A percentile compares a stretch with the other conserved stretches of the same genome.
Evolutionary conservation across 1,140 invertebrate genomes (phyloP).

Genomic region (Maniola jurtina): DNA sequence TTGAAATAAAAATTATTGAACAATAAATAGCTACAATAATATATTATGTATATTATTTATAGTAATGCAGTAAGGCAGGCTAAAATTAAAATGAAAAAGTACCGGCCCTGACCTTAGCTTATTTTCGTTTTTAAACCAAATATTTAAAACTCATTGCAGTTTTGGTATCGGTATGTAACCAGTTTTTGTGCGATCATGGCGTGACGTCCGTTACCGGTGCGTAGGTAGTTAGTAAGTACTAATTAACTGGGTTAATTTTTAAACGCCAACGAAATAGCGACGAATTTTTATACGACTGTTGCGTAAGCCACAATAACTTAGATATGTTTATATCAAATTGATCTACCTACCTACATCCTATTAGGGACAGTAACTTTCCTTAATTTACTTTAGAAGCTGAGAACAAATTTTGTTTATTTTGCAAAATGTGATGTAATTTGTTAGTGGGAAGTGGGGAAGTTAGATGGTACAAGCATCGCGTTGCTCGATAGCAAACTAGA

Average conservation of each 20-base stretch:
- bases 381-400: too few relatives aligned
- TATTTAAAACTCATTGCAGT: not conserved
- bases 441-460: too few relatives aligned
- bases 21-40: too few relatives aligned
- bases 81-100: not conserved
- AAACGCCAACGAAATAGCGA: not conserved
- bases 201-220: not conserved
- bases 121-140: not conserved
- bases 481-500: too few relatives aligned
- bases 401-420: too few relatives aligned
- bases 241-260: slow-evolving; percentile 1
- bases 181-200: not conserved
- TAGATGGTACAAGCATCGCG: too few relatives aligned
- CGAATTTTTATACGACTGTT: not conserved
- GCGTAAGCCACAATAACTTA: not conserved
- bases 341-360: too few relatives aligned
- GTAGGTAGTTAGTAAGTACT: not conserved
- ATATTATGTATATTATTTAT: not conserved
- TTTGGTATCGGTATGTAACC: not conserved
- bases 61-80: not conserved
- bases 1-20: too few relatives aligned
- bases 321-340: not conserved
- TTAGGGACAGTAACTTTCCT: too few relatives aligned
- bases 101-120: not conserved
- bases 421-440: too few relatives aligned